Percentiles rank a stretch among this genome's conserved stretches.
These are phyloP conservation scores for Drosophila nikananu DNA, from an alignment of 1,140 invertebrate genomes.

Conservation along the genomic window DNA sequence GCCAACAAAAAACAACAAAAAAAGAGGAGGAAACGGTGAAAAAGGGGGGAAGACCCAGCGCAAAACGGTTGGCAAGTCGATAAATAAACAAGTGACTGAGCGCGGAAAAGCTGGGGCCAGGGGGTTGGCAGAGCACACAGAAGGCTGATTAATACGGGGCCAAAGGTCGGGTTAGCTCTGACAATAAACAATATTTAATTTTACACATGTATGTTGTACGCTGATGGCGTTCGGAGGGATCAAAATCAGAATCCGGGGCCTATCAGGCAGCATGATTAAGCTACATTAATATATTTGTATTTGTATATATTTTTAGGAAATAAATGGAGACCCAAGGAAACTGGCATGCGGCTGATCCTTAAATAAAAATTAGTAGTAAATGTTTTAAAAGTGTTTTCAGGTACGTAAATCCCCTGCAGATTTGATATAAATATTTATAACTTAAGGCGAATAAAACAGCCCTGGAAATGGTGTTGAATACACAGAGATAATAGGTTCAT, in stretches of 20 bases:
- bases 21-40: neutral
- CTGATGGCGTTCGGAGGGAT: conserved; percentile 2
- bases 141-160: conserved; percentile 57
- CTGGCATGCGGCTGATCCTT: no score
- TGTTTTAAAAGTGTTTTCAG: neutral
- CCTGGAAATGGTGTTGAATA: neutral
- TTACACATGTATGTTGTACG: conserved; percentile 56
- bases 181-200: conserved; percentile 67
- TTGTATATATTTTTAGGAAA: neutral
- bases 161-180: conserved; percentile 56
- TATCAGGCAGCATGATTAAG: neutral
- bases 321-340: no score
- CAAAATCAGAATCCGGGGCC: neutral
- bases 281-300: neutral
- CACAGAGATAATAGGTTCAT: neutral
- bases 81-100: conserved; percentile 52
- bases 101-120: neutral
- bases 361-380: neutral
- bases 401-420: no score
- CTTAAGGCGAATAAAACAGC: neutral
- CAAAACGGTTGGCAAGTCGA: conserved; percentile 60
- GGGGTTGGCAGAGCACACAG: conserved; percentile 29
- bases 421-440: neutral
- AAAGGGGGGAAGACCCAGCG: conserved; percentile 11
- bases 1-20: conserved; percentile 12